Percentiles rank a stretch among this genome's conserved stretches.
Evolutionary conservation across 2,113 vertebrate genomes (phyloP).

Genomic region (Chlamydotis undulata): DNA sequence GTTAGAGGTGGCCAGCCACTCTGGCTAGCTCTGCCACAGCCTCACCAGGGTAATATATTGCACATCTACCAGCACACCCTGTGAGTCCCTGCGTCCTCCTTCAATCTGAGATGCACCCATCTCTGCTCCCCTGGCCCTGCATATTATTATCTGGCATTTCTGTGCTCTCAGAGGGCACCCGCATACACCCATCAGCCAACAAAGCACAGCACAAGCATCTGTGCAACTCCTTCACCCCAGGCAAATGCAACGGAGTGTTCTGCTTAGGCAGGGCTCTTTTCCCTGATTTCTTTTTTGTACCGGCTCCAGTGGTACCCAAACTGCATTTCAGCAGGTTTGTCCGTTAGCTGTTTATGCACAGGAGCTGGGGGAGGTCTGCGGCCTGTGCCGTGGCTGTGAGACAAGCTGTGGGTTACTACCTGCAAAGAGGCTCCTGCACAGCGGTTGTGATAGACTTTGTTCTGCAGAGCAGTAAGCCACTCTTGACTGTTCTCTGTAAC

Average conservation of each 20-base stretch:
- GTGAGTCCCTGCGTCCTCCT: not conserved
- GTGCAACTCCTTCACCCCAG: not conserved
- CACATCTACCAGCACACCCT: not conserved
- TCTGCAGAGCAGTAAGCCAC: not conserved
- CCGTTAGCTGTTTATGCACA: not conserved
- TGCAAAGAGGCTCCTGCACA: not conserved
- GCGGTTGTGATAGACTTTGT: not conserved
- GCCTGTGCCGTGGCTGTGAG: not conserved
- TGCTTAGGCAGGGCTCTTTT: not conserved
- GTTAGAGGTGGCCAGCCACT: fast-evolving
- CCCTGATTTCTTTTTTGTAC: not conserved
- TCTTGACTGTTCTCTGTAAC: not conserved
- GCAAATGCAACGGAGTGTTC: not conserved
- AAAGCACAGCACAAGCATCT: not conserved
- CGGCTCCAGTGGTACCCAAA: not conserved
- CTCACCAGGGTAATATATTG: not conserved
- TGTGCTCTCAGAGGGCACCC: not conserved
- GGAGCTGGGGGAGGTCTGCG: not conserved
- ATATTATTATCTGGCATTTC: not conserved
- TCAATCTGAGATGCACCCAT: not conserved
- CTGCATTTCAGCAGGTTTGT: not conserved
- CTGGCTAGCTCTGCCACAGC: not conserved
- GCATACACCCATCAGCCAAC: fast-evolving
- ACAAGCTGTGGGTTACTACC: not conserved
- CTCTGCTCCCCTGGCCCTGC: not conserved